These are phyloP conservation scores for Lepilemur ruficaudatus DNA, from an alignment of 2,797 vertebrate genomes.

Conservation along the genomic window DNA sequence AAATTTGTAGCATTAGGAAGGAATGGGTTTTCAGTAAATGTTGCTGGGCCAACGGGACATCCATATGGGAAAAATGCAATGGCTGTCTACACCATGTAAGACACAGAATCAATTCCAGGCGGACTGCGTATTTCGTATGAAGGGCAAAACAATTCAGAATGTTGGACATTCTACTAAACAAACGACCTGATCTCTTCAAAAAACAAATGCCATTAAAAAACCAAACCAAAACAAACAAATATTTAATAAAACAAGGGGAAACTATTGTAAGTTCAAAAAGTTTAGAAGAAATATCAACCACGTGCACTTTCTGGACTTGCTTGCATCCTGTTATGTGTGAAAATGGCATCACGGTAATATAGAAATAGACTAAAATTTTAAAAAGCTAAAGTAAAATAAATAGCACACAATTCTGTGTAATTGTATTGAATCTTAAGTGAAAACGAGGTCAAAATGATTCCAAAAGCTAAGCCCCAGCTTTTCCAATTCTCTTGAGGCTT, in stretches of 20 bases:
- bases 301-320: background rate
- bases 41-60: background rate
- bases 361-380: background rate
- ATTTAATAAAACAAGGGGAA: background rate
- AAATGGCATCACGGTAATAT: background rate
- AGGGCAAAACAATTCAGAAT: background rate
- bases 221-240: background rate
- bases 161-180: background rate
- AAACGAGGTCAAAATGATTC: background rate
- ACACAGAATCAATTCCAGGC: background rate
- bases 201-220: background rate
- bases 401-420: background rate
- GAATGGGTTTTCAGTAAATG: no score
- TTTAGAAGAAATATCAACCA: background rate
- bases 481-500: background rate
- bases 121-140: background rate
- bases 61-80: background rate
- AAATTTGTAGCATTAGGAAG: no score
- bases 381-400: background rate
- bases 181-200: background rate
- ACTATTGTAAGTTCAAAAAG: background rate
- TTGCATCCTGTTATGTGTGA: background rate
- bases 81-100: background rate
- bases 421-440: background rate
- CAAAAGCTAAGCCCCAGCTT: background rate